Evolutionary conservation across 2,888 invertebrate genomes (phyloP).

Genomic region (Ichneumon xanthorius): DNA sequence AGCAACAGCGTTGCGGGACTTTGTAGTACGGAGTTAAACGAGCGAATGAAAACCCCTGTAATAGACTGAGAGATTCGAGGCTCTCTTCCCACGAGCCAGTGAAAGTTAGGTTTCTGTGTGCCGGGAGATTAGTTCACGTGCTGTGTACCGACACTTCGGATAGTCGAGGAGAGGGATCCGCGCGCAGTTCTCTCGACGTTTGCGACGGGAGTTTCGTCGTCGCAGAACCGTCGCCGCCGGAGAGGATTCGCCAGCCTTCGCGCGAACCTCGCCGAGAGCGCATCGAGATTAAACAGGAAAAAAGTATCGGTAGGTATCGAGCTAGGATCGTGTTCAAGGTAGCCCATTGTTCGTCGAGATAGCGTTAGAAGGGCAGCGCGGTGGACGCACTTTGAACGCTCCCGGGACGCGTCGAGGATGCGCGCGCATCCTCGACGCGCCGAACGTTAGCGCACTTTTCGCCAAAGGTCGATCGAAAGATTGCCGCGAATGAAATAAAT

Average conservation of each 20-base stretch:
- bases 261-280: neutral
- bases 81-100: constrained; percentile 79
- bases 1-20: no score
- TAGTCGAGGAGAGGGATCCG: constrained; percentile 43
- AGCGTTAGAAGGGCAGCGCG: constrained; percentile 33
- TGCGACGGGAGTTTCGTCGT: neutral
- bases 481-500: constrained; percentile 2
- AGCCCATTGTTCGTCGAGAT: constrained; percentile 76
- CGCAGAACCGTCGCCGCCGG: neutral
- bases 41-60: constrained; percentile 68
- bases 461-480: constrained; percentile 74
- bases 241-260: constrained; percentile 11
- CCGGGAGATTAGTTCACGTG: constrained; percentile 76
- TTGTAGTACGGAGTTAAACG: constrained; percentile 25
- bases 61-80: constrained; percentile 68
- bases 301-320: constrained; percentile 29
- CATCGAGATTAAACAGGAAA: neutral
- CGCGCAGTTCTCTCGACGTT: constrained; percentile 13
- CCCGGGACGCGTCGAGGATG: constrained; percentile 65
- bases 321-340: constrained; percentile 75
- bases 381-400: constrained; percentile 72
- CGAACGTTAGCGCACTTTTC: constrained; percentile 65
- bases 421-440: constrained; percentile 34
- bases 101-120: constrained; percentile 75
- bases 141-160: constrained; percentile 74